These are phyloP conservation scores for Ostrea denselamellosa DNA, from an alignment of 1,140 invertebrate species.

Conservation along the genomic window DNA sequence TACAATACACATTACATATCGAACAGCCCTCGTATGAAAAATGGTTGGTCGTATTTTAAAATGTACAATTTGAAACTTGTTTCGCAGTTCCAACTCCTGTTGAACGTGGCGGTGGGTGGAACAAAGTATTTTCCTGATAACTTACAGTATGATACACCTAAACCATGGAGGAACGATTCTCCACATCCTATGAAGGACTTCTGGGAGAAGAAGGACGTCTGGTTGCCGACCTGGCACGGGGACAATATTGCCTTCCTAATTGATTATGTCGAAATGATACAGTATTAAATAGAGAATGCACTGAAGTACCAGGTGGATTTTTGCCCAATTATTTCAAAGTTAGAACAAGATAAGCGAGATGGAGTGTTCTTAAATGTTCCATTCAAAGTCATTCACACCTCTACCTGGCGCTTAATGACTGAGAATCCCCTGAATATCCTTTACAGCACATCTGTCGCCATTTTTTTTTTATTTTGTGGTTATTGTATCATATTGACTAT, in stretches of 20 bases:
- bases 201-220: constrained; percentile 82
- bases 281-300: constrained; percentile 16
- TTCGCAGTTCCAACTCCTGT: constrained; percentile 83
- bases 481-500: too few species aligned
- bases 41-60: too few species aligned
- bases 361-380: too few species aligned
- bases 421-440: too few species aligned
- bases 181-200: constrained; percentile 80
- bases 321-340: too few species aligned
- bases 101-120: constrained; percentile 87
- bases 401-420: too few species aligned
- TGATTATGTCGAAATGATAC: constrained; percentile 76
- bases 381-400: too few species aligned
- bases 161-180: constrained; percentile 85
- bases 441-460: too few species aligned
- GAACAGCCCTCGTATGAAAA: too few species aligned
- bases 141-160: constrained; percentile 72
- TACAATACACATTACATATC: too few species aligned
- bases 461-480: too few species aligned
- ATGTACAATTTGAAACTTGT: neutral
- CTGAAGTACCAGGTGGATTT: neutral
- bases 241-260: constrained; percentile 81
- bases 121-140: constrained; percentile 83
- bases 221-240: constrained; percentile 83
- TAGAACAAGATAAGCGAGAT: too few species aligned